A percentile compares a stretch with the other conserved stretches of the same genome.
Evolutionary conservation across 1,140 invertebrate genomes (phyloP).

Genomic region (Achroia grisella): DNA sequence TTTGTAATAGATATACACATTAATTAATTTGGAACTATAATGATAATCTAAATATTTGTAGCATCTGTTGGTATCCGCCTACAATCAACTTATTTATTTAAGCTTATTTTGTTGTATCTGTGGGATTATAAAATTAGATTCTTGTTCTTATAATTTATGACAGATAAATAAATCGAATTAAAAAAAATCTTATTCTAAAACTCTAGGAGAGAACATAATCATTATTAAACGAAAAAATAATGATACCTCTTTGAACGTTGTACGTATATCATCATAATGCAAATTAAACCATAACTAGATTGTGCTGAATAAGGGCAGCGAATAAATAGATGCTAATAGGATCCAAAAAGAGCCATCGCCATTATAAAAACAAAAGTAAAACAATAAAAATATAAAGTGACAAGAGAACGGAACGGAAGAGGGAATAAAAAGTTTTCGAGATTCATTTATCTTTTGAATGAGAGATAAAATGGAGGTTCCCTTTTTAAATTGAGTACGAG

Average conservation of each 20-base stretch:
- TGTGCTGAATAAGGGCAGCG: neutral
- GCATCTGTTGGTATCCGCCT: too few relatives aligned
- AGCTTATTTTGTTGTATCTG: too few relatives aligned
- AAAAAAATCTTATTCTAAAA: too few relatives aligned
- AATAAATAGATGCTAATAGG: neutral
- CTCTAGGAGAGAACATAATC: too few relatives aligned
- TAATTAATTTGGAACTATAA: too few relatives aligned
- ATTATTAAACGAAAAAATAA: too few relatives aligned
- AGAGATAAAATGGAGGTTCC: neutral
- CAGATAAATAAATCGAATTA: neutral
- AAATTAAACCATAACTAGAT: neutral
- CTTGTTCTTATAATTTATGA: neutral
- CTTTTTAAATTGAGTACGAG: neutral
- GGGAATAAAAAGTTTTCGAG: neutral
- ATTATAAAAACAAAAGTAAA: conserved; percentile 1
- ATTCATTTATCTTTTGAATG: conserved; percentile 1
- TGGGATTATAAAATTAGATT: too few relatives aligned
- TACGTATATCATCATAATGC: neutral
- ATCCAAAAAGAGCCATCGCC: neutral
- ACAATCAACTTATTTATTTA: too few relatives aligned
- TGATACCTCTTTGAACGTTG: neutral
- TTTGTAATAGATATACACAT: too few relatives aligned
- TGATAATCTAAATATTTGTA: too few relatives aligned
- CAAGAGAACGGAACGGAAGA: neutral
- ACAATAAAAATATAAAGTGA: too few relatives aligned